Conservation (phyloP, 2,888 invertebrate genomes). For the Tipula vernalis region DNA sequence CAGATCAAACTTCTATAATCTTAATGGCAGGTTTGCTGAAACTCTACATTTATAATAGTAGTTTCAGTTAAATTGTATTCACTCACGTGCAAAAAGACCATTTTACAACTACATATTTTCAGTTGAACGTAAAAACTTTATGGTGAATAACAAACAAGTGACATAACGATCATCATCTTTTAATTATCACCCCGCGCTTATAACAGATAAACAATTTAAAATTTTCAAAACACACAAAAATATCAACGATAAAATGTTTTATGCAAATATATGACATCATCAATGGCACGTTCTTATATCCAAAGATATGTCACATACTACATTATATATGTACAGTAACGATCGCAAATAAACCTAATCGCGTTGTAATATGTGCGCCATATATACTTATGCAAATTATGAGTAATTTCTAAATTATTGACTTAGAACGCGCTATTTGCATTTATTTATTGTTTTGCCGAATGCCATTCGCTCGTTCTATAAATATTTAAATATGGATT, state of each 20-base stretch:
- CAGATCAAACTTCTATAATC: no score
- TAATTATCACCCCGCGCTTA: not conserved
- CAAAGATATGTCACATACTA: not conserved
- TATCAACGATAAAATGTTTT: not conserved
- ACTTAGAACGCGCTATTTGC: not conserved
- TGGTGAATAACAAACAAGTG: not conserved
- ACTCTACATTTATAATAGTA: no score
- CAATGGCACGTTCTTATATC: not conserved
- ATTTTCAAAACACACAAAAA: not conserved
- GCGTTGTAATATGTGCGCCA: not conserved
- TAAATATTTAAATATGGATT: not conserved
- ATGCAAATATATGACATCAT: not conserved
- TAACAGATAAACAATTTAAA: not conserved
- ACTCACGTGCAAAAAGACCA: no score
- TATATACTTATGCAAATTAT: not conserved
- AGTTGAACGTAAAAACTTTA: no score
- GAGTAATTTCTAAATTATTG: not conserved
- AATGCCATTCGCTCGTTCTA: not conserved
- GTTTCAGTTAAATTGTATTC: no score
- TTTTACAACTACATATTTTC: no score
- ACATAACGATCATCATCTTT: not conserved
- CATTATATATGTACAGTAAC: not conserved
- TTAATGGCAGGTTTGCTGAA: no score
- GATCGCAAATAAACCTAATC: not conserved
- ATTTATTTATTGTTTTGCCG: not conserved